phyloP scores from a whole-genome alignment of 1,140 invertebrate genomes.

The Nasonia vitripennis region DNA sequence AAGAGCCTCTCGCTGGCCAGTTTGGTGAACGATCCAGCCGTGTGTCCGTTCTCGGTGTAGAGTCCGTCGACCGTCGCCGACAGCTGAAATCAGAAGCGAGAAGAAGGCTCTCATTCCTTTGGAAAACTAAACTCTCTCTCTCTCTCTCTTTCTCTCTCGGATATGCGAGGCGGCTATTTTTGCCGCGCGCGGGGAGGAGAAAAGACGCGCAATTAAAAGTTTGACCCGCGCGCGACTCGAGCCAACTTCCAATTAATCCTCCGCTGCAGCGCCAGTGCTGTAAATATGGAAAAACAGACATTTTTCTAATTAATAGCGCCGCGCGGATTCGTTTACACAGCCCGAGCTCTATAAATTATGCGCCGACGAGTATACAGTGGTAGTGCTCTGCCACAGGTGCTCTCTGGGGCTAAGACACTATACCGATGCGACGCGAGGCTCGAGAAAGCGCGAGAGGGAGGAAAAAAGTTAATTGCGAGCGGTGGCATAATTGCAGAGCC shows the following conservation, averaged over 20 bases:
- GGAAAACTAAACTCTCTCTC: not conserved
- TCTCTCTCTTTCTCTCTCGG: not conserved
- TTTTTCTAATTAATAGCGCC: not conserved
- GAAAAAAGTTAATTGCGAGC: constrained; percentile 3
- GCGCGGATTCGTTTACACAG: not conserved
- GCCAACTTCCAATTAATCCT: not conserved
- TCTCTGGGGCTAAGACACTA: not conserved
- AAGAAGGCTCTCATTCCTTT: not conserved
- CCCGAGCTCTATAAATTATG: not conserved
- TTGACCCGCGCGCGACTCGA: not conserved
- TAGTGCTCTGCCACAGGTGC: not conserved
- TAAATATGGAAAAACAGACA: not conserved
- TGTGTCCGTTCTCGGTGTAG: constrained; percentile 92
- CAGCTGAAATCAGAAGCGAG: constrained; percentile 80
- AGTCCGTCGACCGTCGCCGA: constrained; percentile 94
- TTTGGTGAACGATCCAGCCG: constrained; percentile 93
- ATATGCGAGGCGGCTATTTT: not conserved
- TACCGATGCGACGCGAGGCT: not conserved
- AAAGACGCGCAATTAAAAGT: not conserved
- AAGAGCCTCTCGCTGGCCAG: constrained; percentile 90
- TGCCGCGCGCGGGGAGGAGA: not conserved
- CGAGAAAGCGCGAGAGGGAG: not conserved
- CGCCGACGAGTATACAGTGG: not conserved
- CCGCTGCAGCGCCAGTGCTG: no score
- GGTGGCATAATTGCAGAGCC: not conserved